Base-by-base conservation (phyloP, 2,888 invertebrate species). In the Drosophila yooni region DNA sequence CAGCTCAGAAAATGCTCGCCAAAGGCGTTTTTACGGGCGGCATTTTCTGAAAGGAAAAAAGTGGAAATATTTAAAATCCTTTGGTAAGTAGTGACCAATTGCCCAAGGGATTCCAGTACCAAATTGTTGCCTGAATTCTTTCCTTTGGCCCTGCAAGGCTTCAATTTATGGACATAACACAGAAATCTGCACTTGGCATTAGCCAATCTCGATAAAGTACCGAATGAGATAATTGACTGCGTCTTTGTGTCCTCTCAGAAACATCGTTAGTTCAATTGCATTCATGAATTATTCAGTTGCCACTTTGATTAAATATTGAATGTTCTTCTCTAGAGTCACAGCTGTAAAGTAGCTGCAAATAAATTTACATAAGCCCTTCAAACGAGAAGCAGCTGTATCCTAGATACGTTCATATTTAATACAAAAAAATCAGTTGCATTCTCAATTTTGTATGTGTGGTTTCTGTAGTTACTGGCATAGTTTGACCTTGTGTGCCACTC, bases 1-100 rank as follows among this genome's bases (percentile, higher is more conserved):
- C 82, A 57, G 70, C 61, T 79, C 68, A 72, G 53, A 72, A 57
- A 71, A 67, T 56, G 66, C 56, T 62, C 40, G 82, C 70, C 71
- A 68, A 66, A 43, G 56, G 34, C 53, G 56, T 31, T 54, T 68
- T 62, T 57, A 31, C 40, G 51, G 43, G 43, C 50, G 52, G 46
- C 54, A 62, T 60, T 76, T 80, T 43, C 54, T 43, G 56, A 40
- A 25, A 54, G 72, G 56, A 51, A 51, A 58, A 46, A 36, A 59
- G 62, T 27, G 27, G 40, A 48, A 67, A 48, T 54, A 48, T 60
- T 65, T 66, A 50, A 70, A 79, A 70, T 65, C 70, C 74, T 58
- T 75, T 75, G 64, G 36, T 53, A 74, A 76, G 53, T 27, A 56
- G 34, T 62, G 38, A 63, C 56, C 61, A 67, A 63, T 34, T 34